Evolutionary conservation across 2,888 invertebrate species (phyloP), one percentile per base, ranked within the genome.

Genomic region (Oxycera nigricornis): DNA sequence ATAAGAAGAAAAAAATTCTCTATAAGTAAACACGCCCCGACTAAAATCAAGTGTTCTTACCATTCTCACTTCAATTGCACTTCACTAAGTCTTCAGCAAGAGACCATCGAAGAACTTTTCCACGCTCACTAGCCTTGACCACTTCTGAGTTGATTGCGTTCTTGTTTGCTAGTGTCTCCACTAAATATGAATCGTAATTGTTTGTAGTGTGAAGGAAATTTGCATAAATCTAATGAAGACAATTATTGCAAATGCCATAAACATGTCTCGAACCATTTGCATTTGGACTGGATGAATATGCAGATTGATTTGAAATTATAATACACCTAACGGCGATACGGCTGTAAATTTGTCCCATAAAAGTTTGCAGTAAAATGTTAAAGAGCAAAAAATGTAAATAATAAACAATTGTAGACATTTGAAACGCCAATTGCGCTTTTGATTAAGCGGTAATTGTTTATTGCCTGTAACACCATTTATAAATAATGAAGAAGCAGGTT

Each of bases 1-100:
- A 67, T 46, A 67, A 41, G 62, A 11, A 24, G 24, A 67, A 46
- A 67, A 67, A 67, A 67, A 67, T 67, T 67, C 67, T 39, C 26
- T 22, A 20, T 39, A 62, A 59, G 62, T 39, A 39, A 62, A 24
- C 67, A 41, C 67, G 41, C 46, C 67, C 31, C 24, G 24, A 67
- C 28, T 30, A 6, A 59, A 59, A 11, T 7, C 14, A 59, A 30
- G 59, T 59, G 59, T 59, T 59, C 28, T 59, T 59, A 59, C 9
- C 17, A 17, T 46, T 46, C 46, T 46, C 17, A 46, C 46, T 46
- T 46, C 11, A 46, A 17, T 46, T 46, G n/a, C n/a, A n/a, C n/a
- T n/a, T n/a, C n/a, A n/a, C 11, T 22, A 22, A 55, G 17, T 55
- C 52, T 55, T 55, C 52, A n/a, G n/a, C 30, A 3, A 30, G 30